phyloP scores from a whole-genome alignment of 2,888 invertebrate species.

The Spicauda simplicius region DNA sequence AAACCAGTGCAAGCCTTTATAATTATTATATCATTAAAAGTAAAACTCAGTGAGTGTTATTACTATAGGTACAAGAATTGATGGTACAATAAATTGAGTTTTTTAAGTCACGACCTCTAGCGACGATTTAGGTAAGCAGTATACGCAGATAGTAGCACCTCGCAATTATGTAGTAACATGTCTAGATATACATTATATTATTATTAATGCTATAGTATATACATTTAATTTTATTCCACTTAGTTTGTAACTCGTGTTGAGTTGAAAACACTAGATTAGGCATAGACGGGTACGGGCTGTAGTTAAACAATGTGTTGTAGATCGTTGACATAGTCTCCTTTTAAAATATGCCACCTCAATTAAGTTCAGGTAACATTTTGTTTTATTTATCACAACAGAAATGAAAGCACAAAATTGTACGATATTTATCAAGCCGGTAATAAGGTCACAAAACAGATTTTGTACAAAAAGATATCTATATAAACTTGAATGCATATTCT shows the following conservation, averaged over 20 bases:
- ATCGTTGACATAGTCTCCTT: conserved; percentile 62
- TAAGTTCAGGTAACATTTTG: conserved; percentile 36
- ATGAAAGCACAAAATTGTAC: conserved; percentile 42
- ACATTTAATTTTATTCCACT: conserved; percentile 76
- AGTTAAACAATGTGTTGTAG: conserved; percentile 48
- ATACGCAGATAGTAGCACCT: conserved; percentile 71
- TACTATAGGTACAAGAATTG: too few species aligned
- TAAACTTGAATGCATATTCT: conserved; percentile 58
- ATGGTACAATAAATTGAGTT: neutral
- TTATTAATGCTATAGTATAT: conserved; percentile 50
- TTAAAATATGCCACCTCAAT: conserved; percentile 60
- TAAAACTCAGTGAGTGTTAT: neutral
- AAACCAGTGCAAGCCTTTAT: too few species aligned
- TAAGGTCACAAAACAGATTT: conserved; percentile 66
- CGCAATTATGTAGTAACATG: conserved; percentile 73
- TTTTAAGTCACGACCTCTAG: conserved; percentile 6
- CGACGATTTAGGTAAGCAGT: conserved; percentile 52
- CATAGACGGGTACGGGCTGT: conserved; percentile 67
- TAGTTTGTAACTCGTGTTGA: conserved; percentile 73
- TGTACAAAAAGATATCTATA: conserved; percentile 34
- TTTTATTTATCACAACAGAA: conserved; percentile 39
- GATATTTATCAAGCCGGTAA: conserved; percentile 34
- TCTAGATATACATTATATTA: conserved; percentile 56
- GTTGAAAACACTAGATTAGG: conserved; percentile 66
- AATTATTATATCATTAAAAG: too few species aligned